phyloP scores from a whole-genome alignment of 2,113 vertebrate species.

The Chauna torquata region DNA sequence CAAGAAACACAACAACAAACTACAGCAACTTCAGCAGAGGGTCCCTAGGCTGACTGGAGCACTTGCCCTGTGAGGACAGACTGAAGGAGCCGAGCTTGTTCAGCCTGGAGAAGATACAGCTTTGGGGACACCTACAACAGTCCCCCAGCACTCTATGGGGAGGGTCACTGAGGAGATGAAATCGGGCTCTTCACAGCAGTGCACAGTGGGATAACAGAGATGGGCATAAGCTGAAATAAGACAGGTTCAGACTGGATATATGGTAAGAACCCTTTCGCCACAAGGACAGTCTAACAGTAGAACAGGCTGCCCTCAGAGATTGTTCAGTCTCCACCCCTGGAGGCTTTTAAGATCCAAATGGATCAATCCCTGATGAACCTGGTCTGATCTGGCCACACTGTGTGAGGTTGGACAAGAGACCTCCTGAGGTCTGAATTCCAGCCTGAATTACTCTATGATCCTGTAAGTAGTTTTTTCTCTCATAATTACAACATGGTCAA shows the following conservation, averaged over 20 bases:
- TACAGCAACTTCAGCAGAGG: background rate
- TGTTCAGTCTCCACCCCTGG: background rate
- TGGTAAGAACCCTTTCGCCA: background rate
- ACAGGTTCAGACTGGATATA: background rate
- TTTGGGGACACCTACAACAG: background rate
- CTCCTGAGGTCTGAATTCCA: background rate
- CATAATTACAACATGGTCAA: background rate
- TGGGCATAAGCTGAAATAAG: background rate
- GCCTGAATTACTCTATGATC: background rate
- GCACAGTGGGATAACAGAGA: fast-evolving
- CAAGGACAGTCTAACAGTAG: background rate
- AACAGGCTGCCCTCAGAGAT: background rate
- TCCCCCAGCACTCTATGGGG: no score
- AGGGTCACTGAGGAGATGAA: background rate
- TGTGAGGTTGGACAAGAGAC: background rate
- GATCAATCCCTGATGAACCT: background rate
- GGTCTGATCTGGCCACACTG: background rate
- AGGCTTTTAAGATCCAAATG: background rate
- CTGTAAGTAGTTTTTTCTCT: background rate
- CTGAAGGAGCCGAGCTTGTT: background rate
- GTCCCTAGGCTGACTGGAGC: background rate
- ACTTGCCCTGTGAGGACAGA: background rate
- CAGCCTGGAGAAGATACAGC: background rate
- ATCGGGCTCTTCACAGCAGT: background rate
- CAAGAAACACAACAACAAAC: background rate